Base-by-base conservation (phyloP, 37 sponge, comb jelly and placozoan species). In the Spongilla lacustris region DNA sequence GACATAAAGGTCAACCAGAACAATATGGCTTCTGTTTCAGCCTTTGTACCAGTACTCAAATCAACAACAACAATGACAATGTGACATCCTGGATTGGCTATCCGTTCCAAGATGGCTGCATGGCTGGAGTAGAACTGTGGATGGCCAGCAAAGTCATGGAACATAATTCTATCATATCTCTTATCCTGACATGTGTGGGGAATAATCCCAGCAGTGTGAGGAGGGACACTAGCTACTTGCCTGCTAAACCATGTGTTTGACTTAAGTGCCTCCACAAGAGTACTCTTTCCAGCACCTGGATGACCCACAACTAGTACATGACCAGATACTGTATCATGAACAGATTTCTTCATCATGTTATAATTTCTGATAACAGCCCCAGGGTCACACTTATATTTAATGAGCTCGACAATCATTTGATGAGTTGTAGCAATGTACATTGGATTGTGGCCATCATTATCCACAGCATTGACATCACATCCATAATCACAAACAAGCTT, bases 61-160 rank as follows among this genome's bases (percentile, higher is more conserved):
- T 89, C 79, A 13, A 78, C 84, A 9, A 89, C 89, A 17, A 83
- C 36, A 34, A 89, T n/a, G 68, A 89, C 70, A 26, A 78, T 31
- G 30, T 74, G 74, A 21, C 31, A n/a, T 33, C 71, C 72, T 32
- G 48, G 31, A 36, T 50, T 23, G 22, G 33, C 24, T 19, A 68
- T 22, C 6, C 27, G 50, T 66, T 89, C 84, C 25, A 89, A 69
- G 26, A 89, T 32, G 10, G 74, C 84, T 31, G 78, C 34, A 27
- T 89, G 89, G 8, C 78, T 72, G 28, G 67, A 76, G 74, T 89
- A 78, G 72, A 79, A 89, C 29, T 89, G 84, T 0, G 32, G 75
- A 27, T 89, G 76, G 2, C 89, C 89, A 71, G 89, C 89, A 83
- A 89, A 89, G 69, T 89, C 89, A 82, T 67, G 82, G 49, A 83